Conservation (phyloP, 2,797 vertebrate species). For the Prunella strophiata region DNA sequence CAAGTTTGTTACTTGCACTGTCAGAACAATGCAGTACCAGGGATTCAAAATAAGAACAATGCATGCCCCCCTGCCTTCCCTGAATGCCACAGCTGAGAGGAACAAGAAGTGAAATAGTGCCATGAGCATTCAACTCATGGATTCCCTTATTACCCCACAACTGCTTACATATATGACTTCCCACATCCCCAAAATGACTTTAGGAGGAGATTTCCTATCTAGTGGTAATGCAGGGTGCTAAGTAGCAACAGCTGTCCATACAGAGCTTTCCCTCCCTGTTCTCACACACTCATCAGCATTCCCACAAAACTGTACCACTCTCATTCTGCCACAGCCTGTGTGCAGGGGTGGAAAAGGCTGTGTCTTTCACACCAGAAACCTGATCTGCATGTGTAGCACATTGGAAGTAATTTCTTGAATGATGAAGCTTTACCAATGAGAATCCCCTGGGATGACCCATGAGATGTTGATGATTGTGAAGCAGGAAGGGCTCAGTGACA, state of each 20-base stretch:
- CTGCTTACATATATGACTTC: background rate
- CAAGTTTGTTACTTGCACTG: background rate
- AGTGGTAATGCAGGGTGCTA: background rate
- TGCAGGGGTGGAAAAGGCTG: background rate
- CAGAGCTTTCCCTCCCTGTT: background rate
- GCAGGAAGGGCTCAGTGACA: background rate
- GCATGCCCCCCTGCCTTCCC: background rate
- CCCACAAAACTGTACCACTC: background rate
- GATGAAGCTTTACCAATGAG: fast-evolving
- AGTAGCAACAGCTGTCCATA: background rate
- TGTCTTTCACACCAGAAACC: background rate
- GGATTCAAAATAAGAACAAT: background rate
- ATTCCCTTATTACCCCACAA: background rate
- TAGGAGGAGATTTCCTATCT: background rate
- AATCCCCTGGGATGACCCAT: background rate
- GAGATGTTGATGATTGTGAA: background rate
- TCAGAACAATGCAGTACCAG: background rate
- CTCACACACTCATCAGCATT: background rate
- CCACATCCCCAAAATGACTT: background rate
- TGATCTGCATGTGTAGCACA: background rate
- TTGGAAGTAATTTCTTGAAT: background rate
- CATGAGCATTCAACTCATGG: background rate
- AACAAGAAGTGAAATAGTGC: background rate
- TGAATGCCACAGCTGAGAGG: background rate
- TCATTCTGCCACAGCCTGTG: background rate